Evolutionary conservation across 2,888 invertebrate species (phyloP), one percentile per base, ranked within the genome.

Genomic region (Parnassius smintheus): DNA sequence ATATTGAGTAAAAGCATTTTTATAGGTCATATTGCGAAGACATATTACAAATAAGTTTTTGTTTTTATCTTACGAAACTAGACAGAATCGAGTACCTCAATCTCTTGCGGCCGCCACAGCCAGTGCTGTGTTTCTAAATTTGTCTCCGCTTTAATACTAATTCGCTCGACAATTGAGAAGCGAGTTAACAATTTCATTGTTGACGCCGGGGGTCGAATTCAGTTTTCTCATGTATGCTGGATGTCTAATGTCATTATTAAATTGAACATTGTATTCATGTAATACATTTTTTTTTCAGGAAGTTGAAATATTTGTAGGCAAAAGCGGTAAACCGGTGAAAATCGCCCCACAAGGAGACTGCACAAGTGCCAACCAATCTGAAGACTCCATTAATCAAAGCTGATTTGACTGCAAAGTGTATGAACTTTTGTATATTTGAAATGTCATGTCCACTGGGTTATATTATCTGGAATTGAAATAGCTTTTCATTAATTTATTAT

Each of bases 251-350:
- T 46, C 12, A n/a, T n/a, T 46, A 7, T 46, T 46, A 11, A 7
- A 41, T 25, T 59, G 42, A 49, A 46, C 45, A 13, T 53, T 50
- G 35, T 54, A 8, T 35, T 35, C 3, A 35, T 35, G 3, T 35
- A 35, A 35, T 35, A 35, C 25, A 25, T 49, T 61, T 25, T 59
- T 18, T 56, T 77, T 76, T 2, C 84, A 91, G 91, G 91, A 91
- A 70, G 91, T 91, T 22, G 91, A 91, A 73, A 91, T 91, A 65
- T 91, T 88, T 72, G 90, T 91, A 2, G 88, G 89, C 49, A 88
- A 83, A 59, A 72, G 69, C 10, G 74, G 78, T 1, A 86, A 86
- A 63, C 78, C 86, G 0, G 73, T 82, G 0, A 83, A 80, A 42
- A 74, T 73, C 2, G 83, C 82, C 13, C 81, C 86, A 0, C 74